A percentile compares a stretch with the other conserved stretches of the same genome.
phyloP scores from a whole-genome alignment of 2,797 vertebrate species.

The Cyclura pinguis region DNA sequence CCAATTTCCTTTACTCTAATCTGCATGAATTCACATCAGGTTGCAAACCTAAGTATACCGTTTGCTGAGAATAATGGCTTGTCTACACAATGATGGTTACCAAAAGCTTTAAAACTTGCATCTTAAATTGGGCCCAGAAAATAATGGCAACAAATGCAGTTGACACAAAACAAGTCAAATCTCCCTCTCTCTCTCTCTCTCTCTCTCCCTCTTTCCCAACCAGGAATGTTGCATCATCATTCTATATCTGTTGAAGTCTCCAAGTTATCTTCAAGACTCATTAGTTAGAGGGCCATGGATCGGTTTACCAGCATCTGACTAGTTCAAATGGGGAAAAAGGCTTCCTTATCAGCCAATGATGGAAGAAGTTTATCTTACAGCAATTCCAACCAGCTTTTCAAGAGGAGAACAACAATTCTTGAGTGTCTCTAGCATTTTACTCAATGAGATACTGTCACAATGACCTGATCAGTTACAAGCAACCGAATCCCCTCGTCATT shows the following conservation, averaged over 20 bases:
- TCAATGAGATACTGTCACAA: not conserved
- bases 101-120: not conserved
- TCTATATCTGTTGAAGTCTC: not conserved
- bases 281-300: not conserved
- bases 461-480: not conserved
- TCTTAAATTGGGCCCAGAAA: too few species aligned
- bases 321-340: not conserved
- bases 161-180: not conserved
- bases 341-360: not conserved
- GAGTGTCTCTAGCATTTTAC: slow-evolving; percentile 7
- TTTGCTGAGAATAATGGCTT: not conserved
- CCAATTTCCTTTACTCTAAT: not conserved
- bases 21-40: not conserved
- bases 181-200: not conserved
- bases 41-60: not conserved
- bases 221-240: not conserved
- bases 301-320: not conserved
- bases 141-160: not conserved
- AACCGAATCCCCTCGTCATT: not conserved
- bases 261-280: not conserved
- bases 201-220: not conserved
- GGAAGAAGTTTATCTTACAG: not conserved
- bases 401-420: not conserved
- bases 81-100: not conserved
- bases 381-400: not conserved